Evolutionary conservation across 2,113 vertebrate species (phyloP), one percentile per base, ranked within the genome.

Genomic region (Phylloscopus whistleri): DNA sequence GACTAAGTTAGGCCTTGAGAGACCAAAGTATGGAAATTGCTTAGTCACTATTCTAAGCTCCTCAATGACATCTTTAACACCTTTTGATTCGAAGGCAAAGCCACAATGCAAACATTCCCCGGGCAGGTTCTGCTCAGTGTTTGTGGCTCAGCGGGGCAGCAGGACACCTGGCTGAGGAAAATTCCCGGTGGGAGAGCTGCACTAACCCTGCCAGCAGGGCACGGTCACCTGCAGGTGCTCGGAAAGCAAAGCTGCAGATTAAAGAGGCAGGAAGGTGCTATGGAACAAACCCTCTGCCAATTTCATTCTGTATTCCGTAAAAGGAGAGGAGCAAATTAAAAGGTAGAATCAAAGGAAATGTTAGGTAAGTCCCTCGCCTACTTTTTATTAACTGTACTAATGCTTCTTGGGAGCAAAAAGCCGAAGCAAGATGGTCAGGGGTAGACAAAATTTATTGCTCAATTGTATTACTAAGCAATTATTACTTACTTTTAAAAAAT

Each of bases 91-190:
- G 16, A 95, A 93, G 84, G 95, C 92, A 92, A 95, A 95, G 81
- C 75, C 95, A 94, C 78, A 95, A 96, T 96, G 94, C 92, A 97
- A 97, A 98, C 94, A 98, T 97, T 97, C 97, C 95, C 96, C 97
- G 90, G 97, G 97, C 97, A 98, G 97, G 96, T 97, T 98, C 95
- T 95, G 96, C 97, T 98, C 98, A 98, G 98, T 98, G 98, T 98
- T 98, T 98, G 98, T 97, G 93, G 97, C 98, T 98, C 98, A 97
- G 96, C 55, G 7, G 96, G 97, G 97, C 97, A 97, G 97, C 97
- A 93, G 63, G 97, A 98, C 98, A 98, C 98, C 98, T 98, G 95
- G 97, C 98, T 98, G 98, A 98, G 98, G 98, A 98, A 98, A 98
- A 98, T 96, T 98, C 98, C 97, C 98, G 69, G 96, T 98, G 96